Conservation (phyloP, 2,113 vertebrate species). For the Paralichthys olivaceus region DNA sequence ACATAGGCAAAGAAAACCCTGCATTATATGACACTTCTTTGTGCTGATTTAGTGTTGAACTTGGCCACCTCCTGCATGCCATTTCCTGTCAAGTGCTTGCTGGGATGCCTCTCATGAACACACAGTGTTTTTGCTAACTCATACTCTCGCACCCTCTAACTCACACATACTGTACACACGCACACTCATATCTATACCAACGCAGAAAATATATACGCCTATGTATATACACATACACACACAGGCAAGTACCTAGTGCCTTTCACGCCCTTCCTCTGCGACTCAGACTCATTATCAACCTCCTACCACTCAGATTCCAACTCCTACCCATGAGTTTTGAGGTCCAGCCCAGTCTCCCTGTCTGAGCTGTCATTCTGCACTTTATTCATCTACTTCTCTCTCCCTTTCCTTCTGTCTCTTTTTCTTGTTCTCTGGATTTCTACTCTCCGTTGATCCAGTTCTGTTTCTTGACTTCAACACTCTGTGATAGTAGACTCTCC, state of each 20-base stretch:
- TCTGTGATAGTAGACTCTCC: conserved; percentile 69
- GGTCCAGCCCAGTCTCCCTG: conserved; percentile 53
- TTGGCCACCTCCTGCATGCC: conserved; percentile 4
- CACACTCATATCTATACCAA: conserved; percentile 45
- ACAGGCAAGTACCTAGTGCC: conserved; percentile 46
- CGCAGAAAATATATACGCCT: conserved; percentile 27
- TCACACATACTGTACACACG: conserved; percentile 69
- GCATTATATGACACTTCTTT: background rate
- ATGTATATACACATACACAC: conserved; percentile 32
- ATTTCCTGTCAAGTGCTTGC: conserved; percentile 64
- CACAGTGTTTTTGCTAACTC: conserved; percentile 59
- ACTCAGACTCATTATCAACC: conserved; percentile 61
- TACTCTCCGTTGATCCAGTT: conserved; percentile 77
- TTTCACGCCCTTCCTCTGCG: conserved; percentile 36
- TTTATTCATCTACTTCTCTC: conserved; percentile 43
- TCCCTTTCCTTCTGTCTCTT: conserved; percentile 44
- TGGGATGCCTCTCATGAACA: conserved; percentile 73
- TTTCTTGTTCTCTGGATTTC: conserved; percentile 66
- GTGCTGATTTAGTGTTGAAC: background rate
- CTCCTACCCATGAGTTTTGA: conserved; percentile 60
- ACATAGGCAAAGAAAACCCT: background rate
- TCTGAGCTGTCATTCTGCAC: conserved; percentile 43
- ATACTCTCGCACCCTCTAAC: conserved; percentile 50
- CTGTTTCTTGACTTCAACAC: conserved; percentile 74
- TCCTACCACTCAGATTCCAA: conserved; percentile 47